These are phyloP conservation scores for Tenebrio molitor DNA, from an alignment of 1,140 invertebrate genomes.

Conservation along the genomic window DNA sequence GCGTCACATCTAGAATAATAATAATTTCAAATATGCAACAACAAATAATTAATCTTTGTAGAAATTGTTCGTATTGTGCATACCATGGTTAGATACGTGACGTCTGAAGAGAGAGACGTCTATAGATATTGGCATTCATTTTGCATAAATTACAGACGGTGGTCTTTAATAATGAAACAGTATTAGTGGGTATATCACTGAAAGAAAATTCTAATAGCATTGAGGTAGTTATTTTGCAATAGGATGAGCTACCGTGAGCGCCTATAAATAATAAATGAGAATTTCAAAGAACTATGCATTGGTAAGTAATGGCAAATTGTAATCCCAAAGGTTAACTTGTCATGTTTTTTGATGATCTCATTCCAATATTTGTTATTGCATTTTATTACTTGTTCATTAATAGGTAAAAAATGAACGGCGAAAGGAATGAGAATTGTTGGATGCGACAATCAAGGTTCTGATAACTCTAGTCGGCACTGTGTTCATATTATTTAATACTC, in stretches of 20 bases:
- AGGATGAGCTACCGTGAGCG: constrained; percentile 33
- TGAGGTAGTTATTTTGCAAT: constrained; percentile 34
- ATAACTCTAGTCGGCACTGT: neutral
- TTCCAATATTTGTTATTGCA: constrained; percentile 37
- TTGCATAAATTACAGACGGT: constrained; percentile 17
- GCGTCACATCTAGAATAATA: too few relatives aligned
- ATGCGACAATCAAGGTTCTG: constrained; percentile 23
- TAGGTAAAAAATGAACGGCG: constrained; percentile 28
- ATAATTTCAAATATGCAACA: too few relatives aligned
- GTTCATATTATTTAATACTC: too few relatives aligned
- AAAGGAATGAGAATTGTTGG: constrained; percentile 35
- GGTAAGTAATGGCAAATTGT: constrained; percentile 35
- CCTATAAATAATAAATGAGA: constrained; percentile 33
- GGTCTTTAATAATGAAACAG: constrained; percentile 17
- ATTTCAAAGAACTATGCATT: constrained; percentile 38
- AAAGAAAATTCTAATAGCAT: constrained; percentile 30
- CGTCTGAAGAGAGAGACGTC: neutral
- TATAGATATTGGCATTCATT: constrained; percentile 2
- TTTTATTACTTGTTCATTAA: constrained; percentile 36
- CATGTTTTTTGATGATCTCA: constrained; percentile 39
- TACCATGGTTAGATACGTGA: neutral
- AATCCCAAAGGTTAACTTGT: constrained; percentile 37
- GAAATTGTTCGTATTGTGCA: constrained; percentile 5
- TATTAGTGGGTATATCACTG: constrained; percentile 13
- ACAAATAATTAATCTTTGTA: too few relatives aligned